Evolutionary conservation across 2,797 vertebrate species (phyloP).

Genomic region (Alcedo quadribrachys): DNA sequence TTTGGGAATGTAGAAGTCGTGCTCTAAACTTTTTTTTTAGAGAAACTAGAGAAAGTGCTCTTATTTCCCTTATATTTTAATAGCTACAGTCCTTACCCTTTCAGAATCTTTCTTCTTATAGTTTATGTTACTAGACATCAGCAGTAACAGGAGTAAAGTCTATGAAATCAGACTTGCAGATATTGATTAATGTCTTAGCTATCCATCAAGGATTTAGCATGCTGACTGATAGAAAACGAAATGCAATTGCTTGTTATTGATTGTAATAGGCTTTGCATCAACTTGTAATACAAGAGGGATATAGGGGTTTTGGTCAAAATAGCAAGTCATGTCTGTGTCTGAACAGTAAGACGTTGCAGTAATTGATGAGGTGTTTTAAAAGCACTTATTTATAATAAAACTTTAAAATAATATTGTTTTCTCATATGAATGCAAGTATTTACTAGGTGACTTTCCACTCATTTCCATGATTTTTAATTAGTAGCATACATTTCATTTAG

Average conservation of each 20-base stretch:
- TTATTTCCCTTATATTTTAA: not conserved
- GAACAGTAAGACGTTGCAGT: not conserved
- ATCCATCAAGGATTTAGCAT: slow-evolving; percentile 45
- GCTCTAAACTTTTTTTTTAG: not conserved
- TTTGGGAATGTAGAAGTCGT: not conserved
- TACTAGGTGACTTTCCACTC: not conserved
- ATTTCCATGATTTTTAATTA: not conserved
- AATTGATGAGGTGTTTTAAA: not conserved
- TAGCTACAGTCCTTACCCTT: not conserved
- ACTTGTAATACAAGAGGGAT: slow-evolving; percentile 2
- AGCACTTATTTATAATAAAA: not conserved
- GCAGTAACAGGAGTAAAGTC: not conserved
- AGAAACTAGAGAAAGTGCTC: not conserved
- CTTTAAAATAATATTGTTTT: not conserved
- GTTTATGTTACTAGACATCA: not conserved
- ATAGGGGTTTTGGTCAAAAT: not conserved
- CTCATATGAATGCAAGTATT: not conserved
- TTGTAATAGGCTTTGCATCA: slow-evolving; percentile 42
- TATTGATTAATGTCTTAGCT: slow-evolving; percentile 57
- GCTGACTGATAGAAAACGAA: slow-evolving; percentile 55
- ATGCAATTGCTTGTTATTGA: slow-evolving; percentile 43
- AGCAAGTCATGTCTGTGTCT: not conserved
- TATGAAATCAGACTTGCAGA: slow-evolving; percentile 18
- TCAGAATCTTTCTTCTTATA: not conserved
- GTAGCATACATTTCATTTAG: not conserved